Evolutionary conservation across 2,888 invertebrate species (phyloP), one percentile per base, ranked within the genome.

Genomic region (Sepiola atlantica): DNA sequence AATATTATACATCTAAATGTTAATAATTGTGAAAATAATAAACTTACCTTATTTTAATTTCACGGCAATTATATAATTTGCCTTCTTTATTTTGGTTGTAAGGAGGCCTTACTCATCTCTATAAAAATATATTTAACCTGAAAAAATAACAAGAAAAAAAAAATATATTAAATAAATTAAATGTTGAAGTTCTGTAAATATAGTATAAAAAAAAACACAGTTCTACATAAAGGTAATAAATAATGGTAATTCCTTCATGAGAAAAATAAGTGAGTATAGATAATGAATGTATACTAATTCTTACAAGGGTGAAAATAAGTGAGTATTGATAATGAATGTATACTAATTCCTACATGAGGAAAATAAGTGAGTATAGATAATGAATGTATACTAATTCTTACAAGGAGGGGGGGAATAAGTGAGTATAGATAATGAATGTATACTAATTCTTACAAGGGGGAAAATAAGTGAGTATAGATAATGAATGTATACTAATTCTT

Each of bases 91-190:
- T 77, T 77, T 77, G 77, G n/a, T 77, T 77, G n/a, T 77, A 77
- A 77, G 77, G 77, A 77, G 32, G 77, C 61, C 61, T 61, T 61
- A 61, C 28, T 61, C 61, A 61, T 61, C 24, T 77, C n/a, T 77
- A 77, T 77, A 77, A 77, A 77, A 77, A 77, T 77, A 77, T 77
- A 77, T 77, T 77, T 77, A 77, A 77, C n/a, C 77, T 77, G 77
- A 77, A 77, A 77, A 32, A 77, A n/a, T n/a, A 32, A 77, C 8
- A 45, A 45, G 45, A n/a, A 77, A 32, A n/a, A 77, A n/a, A 77
- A 14, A 61, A 28, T 45, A 45, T 4, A 45, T 45, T 45, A 45
- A 45, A n/a, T n/a, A n/a, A n/a, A n/a, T 57, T 21, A 24, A 61
- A 61, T 61, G 61, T 4, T 61, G 24, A 61, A 61, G 28, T 61